phyloP scores from a whole-genome alignment of 2,797 vertebrate genomes.

The Urophycis tenuis region DNA sequence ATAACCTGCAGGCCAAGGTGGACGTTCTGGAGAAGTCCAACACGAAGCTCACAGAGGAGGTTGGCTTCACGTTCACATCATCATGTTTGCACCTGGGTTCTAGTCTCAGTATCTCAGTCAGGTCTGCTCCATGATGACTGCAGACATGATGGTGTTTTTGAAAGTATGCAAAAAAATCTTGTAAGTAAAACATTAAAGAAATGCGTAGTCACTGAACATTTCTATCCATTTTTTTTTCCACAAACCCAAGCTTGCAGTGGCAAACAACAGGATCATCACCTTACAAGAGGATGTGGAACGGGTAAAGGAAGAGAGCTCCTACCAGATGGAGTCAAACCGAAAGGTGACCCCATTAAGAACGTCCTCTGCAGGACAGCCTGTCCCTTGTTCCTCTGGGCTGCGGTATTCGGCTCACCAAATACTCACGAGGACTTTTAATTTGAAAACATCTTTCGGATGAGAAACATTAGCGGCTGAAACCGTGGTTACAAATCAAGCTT shows the following conservation, averaged over 20 bases:
- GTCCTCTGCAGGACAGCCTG: not conserved
- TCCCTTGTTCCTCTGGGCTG: not conserved
- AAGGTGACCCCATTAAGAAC: constrained; percentile 67
- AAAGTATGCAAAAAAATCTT: not conserved
- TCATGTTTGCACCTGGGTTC: not conserved
- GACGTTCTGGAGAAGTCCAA: constrained; percentile 97
- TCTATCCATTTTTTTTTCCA: not conserved
- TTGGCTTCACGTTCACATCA: constrained; percentile 47
- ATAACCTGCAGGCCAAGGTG: constrained; percentile 96
- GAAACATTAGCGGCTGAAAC: too few species aligned
- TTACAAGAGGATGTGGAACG: constrained; percentile 94
- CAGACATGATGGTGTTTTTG: too few species aligned
- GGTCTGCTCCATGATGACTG: not conserved
- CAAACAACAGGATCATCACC: constrained; percentile 97
- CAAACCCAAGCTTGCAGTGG: constrained; percentile 83
- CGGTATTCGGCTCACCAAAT: not conserved
- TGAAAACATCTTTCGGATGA: too few species aligned
- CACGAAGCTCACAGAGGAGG: constrained; percentile 96
- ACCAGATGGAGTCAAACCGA: constrained; percentile 80
- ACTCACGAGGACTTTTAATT: too few species aligned
- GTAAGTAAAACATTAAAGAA: not conserved
- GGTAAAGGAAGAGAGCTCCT: constrained; percentile 91
- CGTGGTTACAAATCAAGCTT: too few species aligned
- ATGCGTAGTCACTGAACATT: too few species aligned
- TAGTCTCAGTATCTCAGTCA: not conserved